phyloP scores from a whole-genome alignment of 2,113 vertebrate genomes.

The Eurystomus gularis region DNA sequence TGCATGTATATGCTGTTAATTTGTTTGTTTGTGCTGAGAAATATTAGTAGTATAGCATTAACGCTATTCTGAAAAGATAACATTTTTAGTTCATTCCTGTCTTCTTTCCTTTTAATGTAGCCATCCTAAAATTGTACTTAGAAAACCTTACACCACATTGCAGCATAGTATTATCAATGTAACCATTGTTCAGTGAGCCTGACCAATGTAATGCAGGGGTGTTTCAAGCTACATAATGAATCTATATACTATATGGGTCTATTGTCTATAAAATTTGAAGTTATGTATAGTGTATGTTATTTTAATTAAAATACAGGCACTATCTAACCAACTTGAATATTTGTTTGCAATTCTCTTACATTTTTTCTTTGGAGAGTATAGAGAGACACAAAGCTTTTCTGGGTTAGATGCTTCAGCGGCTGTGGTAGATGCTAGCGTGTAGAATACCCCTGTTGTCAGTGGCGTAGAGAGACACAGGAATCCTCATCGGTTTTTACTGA shows the following conservation, averaged over 20 bases:
- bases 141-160: not conserved
- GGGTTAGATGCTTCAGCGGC: not conserved
- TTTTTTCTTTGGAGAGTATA: not conserved
- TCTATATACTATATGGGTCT: not conserved
- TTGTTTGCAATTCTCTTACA: not conserved
- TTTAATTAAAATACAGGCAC: not conserved
- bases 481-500: not conserved
- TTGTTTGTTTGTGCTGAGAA: not conserved
- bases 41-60: not conserved
- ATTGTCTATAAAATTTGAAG: not conserved
- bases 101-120: not conserved
- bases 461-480: not conserved
- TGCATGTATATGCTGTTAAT: not conserved
- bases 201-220: not conserved
- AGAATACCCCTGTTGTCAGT: not conserved
- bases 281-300: not conserved
- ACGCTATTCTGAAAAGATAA: not conserved
- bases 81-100: not conserved
- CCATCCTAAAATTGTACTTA: not conserved
- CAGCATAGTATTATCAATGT: not conserved
- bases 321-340: not conserved
- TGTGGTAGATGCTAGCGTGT: not conserved
- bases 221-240: not conserved
- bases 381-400: not conserved
- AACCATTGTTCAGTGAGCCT: not conserved